These are phyloP conservation scores for Trimorus sp. DNA, from an alignment of 2,888 invertebrate genomes.

Conservation along the genomic window DNA sequence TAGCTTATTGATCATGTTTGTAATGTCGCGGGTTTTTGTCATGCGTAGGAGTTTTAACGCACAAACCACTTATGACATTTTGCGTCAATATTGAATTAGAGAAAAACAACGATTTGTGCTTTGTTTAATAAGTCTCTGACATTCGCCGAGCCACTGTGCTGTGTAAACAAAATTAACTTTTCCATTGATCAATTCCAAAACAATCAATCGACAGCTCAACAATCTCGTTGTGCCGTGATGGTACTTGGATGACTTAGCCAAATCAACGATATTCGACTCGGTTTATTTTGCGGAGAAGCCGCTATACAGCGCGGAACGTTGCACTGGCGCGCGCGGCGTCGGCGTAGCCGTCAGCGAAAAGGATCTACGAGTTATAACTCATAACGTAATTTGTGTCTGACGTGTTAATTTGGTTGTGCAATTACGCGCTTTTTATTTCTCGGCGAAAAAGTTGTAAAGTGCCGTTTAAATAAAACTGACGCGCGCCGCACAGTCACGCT, in stretches of 20 bases:
- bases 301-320: conserved; percentile 13
- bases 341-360: conserved; percentile 36
- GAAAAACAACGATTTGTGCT: too few species aligned
- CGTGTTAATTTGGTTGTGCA: conserved; percentile 56
- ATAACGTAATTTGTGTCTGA: conserved; percentile 59
- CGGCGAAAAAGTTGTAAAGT: conserved; percentile 36
- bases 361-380: conserved; percentile 50
- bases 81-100: too few species aligned
- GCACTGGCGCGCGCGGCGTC: conserved; percentile 8
- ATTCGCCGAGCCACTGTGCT: too few species aligned
- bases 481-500: too few species aligned
- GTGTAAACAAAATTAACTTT: too few species aligned
- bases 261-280: conserved; percentile 9
- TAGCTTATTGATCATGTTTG: too few species aligned
- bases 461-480: conserved; percentile 38
- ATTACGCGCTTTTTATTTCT: conserved; percentile 45
- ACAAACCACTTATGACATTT: too few species aligned
- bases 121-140: too few species aligned
- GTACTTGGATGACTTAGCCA: not conserved
- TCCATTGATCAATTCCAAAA: too few species aligned
- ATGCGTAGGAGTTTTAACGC: too few species aligned
- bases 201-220: too few species aligned
- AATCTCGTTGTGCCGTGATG: not conserved
- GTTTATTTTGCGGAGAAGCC: conserved; percentile 4
- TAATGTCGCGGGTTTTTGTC: too few species aligned